phyloP scores from a whole-genome alignment of 2,888 invertebrate genomes.

The Pseudococcus longispinus region DNA sequence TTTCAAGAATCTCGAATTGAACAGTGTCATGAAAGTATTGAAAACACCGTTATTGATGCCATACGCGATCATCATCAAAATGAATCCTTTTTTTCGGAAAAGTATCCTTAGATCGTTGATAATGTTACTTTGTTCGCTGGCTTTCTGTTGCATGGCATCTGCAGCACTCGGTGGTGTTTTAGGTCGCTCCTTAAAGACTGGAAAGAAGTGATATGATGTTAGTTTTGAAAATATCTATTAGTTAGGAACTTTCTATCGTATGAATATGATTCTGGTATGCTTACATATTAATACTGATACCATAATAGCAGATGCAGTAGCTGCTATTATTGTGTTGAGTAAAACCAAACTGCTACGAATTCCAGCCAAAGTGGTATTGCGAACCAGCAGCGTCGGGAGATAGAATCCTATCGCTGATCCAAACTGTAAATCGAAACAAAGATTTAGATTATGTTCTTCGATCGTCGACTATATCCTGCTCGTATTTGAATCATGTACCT shows the following conservation, averaged over 20 bases:
- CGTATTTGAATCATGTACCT: conserved; percentile 69
- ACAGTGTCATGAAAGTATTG: conserved; percentile 74
- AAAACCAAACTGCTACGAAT: conserved; percentile 4
- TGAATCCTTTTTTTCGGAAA: conserved; percentile 66
- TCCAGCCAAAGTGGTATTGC: background rate
- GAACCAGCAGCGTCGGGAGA: background rate
- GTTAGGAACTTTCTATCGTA: background rate
- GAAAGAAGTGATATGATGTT: conserved; percentile 59
- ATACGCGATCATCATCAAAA: conserved; percentile 70
- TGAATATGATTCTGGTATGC: background rate
- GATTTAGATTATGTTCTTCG: background rate
- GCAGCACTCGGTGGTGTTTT: conserved; percentile 90
- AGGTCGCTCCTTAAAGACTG: conserved; percentile 91
- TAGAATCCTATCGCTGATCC: conserved; percentile 41
- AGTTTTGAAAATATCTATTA: background rate
- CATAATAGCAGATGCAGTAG: background rate
- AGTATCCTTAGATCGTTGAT: conserved; percentile 67
- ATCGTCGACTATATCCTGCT: background rate
- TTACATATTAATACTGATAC: conserved; percentile 46
- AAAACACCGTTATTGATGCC: conserved; percentile 76
- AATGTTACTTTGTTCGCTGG: conserved; percentile 61
- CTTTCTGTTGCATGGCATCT: conserved; percentile 68
- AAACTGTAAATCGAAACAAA: background rate
- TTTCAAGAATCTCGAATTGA: conserved; percentile 64
- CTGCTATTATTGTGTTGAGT: conserved; percentile 35